Conservation (phyloP, 2,797 vertebrate genomes). For the Propithecus perrieri region DNA sequence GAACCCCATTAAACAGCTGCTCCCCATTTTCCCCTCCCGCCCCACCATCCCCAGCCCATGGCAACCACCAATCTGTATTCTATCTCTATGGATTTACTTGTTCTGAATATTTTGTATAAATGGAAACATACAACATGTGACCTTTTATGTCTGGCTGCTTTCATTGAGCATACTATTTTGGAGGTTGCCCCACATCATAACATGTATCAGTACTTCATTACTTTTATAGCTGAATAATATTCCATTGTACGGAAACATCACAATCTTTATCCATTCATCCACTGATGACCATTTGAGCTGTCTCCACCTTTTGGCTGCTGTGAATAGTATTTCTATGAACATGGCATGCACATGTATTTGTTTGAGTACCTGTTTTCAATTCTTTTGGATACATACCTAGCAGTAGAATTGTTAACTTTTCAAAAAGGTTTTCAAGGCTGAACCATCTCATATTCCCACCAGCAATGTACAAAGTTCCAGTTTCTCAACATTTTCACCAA, state of each 20-base stretch:
- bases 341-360: background rate
- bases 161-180: background rate
- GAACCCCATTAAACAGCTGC: background rate
- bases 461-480: background rate
- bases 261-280: background rate
- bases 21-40: background rate
- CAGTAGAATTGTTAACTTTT: background rate
- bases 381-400: background rate
- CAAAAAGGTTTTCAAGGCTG: background rate
- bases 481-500: background rate
- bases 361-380: background rate
- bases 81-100: background rate
- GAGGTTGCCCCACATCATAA: background rate
- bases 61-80: too few relatives aligned
- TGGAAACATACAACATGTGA: background rate
- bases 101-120: background rate
- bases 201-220: background rate
- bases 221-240: background rate
- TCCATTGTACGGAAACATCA: background rate
- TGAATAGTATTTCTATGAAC: background rate
- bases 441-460: background rate
- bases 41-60: too few relatives aligned
- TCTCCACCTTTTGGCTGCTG: background rate
- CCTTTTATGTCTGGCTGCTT: background rate
- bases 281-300: background rate